These are phyloP conservation scores for Seira musarum DNA, from an alignment of 2,888 invertebrate genomes.

Conservation along the genomic window DNA sequence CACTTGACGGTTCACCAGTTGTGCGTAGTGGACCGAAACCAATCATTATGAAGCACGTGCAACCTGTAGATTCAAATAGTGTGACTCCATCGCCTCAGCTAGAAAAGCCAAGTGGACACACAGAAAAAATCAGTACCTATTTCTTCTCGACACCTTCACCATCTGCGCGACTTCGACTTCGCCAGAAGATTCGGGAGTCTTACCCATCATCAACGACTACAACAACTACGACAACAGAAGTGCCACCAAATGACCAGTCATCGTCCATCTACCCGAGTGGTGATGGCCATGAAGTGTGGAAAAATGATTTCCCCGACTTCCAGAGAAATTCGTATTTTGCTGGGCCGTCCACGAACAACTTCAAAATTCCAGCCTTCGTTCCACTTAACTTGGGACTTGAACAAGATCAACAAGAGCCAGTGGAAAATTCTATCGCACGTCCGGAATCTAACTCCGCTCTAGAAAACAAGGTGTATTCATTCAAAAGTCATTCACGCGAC, in stretches of 20 bases:
- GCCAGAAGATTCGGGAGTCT: constrained; percentile 28
- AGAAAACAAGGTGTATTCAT: constrained; percentile 41
- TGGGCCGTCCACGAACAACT: neutral
- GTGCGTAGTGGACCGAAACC: constrained; percentile 62
- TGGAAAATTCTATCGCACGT: constrained; percentile 23
- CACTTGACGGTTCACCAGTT: no score
- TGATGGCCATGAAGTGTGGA: constrained; percentile 35
- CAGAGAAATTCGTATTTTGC: constrained; percentile 16
- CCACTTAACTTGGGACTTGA: constrained; percentile 40
- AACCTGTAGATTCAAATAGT: neutral
- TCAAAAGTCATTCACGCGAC: no score
- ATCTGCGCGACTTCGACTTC: constrained; percentile 20
- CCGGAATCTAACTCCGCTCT: constrained; percentile 20
- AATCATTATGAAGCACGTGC: constrained; percentile 54
- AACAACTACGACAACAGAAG: neutral
- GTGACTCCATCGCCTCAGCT: constrained; percentile 61
- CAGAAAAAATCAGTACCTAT: constrained; percentile 64
- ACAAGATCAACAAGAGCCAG: constrained; percentile 22
- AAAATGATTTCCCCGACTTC: constrained; percentile 24
- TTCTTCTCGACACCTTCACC: constrained; percentile 56
- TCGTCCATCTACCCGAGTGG: neutral
- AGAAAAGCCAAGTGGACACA: constrained; percentile 65
- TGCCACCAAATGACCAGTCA: neutral
- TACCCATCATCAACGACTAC: constrained; percentile 14
- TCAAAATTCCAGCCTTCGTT: constrained; percentile 47